A percentile compares a stretch with the other conserved stretches of the same genome.
These are phyloP conservation scores for Nephrocerus scutellatus DNA, from an alignment of 2,888 invertebrate species.

Conservation along the genomic window DNA sequence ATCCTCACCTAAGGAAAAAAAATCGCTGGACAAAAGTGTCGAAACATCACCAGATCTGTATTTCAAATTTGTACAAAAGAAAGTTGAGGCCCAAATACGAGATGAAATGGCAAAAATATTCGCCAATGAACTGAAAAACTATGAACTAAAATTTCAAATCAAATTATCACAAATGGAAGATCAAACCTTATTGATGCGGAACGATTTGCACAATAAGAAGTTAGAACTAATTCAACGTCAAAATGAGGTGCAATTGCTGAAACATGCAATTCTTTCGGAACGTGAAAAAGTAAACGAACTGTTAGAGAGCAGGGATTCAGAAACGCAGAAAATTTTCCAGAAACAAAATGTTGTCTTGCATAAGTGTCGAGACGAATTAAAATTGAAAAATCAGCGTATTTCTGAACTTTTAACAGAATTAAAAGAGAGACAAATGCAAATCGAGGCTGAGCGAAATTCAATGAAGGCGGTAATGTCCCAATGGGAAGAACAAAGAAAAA, in stretches of 20 bases:
- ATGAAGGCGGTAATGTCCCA: conserved; percentile 48
- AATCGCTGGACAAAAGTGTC: conserved; percentile 32
- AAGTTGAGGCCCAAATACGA: conserved; percentile 50
- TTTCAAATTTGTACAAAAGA: conserved; percentile 29
- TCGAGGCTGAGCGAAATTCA: conserved; percentile 48
- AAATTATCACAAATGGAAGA: conserved; percentile 44
- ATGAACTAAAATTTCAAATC: conserved; percentile 49
- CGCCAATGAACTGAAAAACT: conserved; percentile 55
- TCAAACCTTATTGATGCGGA: conserved; percentile 28
- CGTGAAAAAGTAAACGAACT: conserved; percentile 39
- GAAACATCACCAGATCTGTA: conserved; percentile 45
- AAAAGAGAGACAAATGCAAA: conserved; percentile 39
- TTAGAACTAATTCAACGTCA: conserved; percentile 35
- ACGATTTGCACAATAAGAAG: conserved; percentile 34
- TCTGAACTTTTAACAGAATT: conserved; percentile 35
- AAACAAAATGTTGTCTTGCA: conserved; percentile 34
- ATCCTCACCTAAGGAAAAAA: conserved; percentile 22
- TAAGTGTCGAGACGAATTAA: conserved; percentile 39
- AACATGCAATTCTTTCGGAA: conserved; percentile 43
- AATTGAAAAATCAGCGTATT: conserved; percentile 48
- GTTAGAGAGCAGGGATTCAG: conserved; percentile 31
- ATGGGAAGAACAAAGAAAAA: conserved; percentile 48
- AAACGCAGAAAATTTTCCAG: conserved; percentile 27
- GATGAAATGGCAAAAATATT: conserved; percentile 63
- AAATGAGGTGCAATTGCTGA: conserved; percentile 41